Evolutionary conservation across 2,113 vertebrate species (phyloP).

Genomic region (Pandion haliaetus): DNA sequence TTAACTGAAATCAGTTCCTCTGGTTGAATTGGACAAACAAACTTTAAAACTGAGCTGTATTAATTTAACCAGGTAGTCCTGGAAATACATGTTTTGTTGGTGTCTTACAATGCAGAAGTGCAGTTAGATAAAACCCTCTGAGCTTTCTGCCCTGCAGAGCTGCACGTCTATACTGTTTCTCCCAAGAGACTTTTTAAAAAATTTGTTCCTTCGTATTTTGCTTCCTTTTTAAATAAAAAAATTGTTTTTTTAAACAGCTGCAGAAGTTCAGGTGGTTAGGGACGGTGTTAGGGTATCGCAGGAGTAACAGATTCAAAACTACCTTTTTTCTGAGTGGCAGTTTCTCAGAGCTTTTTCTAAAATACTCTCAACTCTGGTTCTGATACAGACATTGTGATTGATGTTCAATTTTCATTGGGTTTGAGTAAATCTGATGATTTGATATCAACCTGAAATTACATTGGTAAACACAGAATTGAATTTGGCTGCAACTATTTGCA

Average conservation of each 20-base stretch:
- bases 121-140: not conserved
- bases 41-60: not conserved
- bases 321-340: not conserved
- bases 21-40: not conserved
- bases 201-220: not conserved
- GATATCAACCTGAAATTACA: slow-evolving; percentile 26
- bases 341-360: not conserved
- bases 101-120: not conserved
- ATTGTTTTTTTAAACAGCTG: not conserved
- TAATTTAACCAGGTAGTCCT: not conserved
- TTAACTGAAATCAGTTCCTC: not conserved
- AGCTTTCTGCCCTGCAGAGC: not conserved
- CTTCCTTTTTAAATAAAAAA: not conserved
- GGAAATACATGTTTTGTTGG: not conserved
- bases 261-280: not conserved
- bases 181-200: too few relatives aligned
- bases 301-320: not conserved
- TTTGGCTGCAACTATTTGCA: slow-evolving; percentile 39
- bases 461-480: slow-evolving; percentile 41
- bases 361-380: not conserved
- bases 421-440: not conserved
- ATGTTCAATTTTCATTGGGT: slow-evolving; percentile 2
- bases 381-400: not conserved
- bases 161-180: not conserved
- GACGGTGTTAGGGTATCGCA: rapidly evolving